phyloP scores from a whole-genome alignment of 2,113 vertebrate genomes.

The Gallinago undulata region DNA sequence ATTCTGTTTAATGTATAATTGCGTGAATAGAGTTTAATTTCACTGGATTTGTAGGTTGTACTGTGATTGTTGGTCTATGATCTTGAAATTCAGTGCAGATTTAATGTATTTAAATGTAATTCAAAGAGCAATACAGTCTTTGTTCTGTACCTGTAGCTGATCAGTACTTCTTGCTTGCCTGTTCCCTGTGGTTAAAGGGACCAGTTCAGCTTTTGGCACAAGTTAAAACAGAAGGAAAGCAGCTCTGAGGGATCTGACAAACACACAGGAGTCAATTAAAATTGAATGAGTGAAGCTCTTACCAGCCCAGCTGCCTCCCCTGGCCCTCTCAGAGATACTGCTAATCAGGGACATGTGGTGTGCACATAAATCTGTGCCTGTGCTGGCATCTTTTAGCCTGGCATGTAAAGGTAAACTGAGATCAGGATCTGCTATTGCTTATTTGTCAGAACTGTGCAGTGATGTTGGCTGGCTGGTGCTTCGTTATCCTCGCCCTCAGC shows the following conservation, averaged over 20 bases:
- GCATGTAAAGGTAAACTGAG: slow-evolving; percentile 9
- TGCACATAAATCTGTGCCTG: slow-evolving; percentile 5
- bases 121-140: background rate
- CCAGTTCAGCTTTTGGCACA: slow-evolving; percentile 22
- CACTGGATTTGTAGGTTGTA: background rate
- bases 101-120: background rate
- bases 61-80: background rate
- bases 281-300: slow-evolving; percentile 46
- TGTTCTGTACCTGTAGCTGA: background rate
- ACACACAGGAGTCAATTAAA: slow-evolving; percentile 53
- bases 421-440: background rate
- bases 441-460: background rate
- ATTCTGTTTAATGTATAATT: background rate
- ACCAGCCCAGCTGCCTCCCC: slow-evolving; percentile 37
- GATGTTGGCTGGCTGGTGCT: background rate
- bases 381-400: background rate
- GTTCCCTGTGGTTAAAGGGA: background rate
- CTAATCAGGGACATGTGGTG: slow-evolving; percentile 10
- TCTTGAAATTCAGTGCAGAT: background rate
- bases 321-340: background rate
- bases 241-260: slow-evolving; percentile 3
- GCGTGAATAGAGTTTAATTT: background rate
- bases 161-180: background rate
- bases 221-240: slow-evolving; percentile 1
- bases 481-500: background rate